Base-by-base conservation (phyloP, 2,888 invertebrate species). In the Phymatocera aterrima region DNA sequence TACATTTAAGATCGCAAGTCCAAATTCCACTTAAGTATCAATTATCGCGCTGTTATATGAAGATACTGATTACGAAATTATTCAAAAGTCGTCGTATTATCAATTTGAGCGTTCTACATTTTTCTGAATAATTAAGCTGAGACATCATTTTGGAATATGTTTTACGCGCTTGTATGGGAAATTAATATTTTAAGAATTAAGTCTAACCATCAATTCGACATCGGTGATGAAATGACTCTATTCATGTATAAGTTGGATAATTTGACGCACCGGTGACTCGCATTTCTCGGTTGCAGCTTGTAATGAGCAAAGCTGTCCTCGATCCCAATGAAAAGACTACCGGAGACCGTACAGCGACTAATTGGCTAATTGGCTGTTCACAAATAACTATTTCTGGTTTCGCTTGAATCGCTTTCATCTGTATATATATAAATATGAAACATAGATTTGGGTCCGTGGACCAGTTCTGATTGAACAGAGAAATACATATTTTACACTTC, bases 281-380 rank as follows among this genome's bases (percentile, higher is more conserved):
- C 37, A n/a, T n/a, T n/a, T 34, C 10, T 15, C 34, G n/a, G 37
- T 37, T 18, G 10, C 18, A 64, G 37, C n/a, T 72, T 31, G n/a
- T n/a, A 48, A 72, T 34, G 34, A 51, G 51, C 28, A 48, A 28
- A 51, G 48, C 10, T 2, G 61, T 34, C 51, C 21, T 31, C 72
- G 72, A 10, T 43, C 34, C 34, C 18, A 51, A 72, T 51, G 18
- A 72, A 51, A 72, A 72, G 57, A 75, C 57, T 24, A 40, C 40
- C 57, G n/a, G 24, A 57, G 40, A 75, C 24, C 40, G 57, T 34
- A 40, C 57, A 57, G 60, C 60, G 75, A 75, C 75, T 75, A 75
- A 75, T 75, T 75, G 57, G 54, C 40, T 75, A 75, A 75, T 75
- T 75, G 75, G 75, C n/a, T 37, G n/a, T 31, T 57, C 54, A 21